These are phyloP conservation scores for Neostethus bicornis DNA, from an alignment of 2,797 vertebrate genomes.

Conservation along the genomic window DNA sequence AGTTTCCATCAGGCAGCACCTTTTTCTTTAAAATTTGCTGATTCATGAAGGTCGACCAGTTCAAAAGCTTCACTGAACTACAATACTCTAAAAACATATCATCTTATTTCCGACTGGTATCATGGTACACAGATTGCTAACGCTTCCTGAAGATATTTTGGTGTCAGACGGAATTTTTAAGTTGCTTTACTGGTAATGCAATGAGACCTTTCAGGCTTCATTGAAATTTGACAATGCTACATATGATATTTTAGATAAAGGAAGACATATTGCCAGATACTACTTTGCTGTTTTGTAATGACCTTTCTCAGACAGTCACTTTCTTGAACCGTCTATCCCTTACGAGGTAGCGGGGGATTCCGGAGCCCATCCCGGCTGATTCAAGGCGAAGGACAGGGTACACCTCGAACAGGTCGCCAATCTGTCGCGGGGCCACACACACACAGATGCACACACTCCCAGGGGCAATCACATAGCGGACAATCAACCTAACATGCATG, in stretches of 20 bases:
- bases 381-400: too few species aligned
- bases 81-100: neutral
- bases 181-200: neutral
- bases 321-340: too few species aligned
- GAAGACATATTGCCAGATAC: neutral
- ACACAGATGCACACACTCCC: too few species aligned
- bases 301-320: too few species aligned
- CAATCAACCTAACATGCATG: too few species aligned
- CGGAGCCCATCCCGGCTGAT: too few species aligned
- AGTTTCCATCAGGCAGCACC: neutral
- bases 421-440: too few species aligned
- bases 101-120: neutral
- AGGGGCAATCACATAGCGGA: too few species aligned
- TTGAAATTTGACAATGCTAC: neutral
- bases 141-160: neutral
- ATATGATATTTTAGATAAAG: neutral
- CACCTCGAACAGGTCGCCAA: too few species aligned
- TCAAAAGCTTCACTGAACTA: neutral
- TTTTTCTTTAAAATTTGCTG: neutral
- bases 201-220: neutral
- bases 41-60: neutral
- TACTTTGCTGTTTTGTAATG: too few species aligned
- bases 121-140: neutral
- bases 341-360: too few species aligned
- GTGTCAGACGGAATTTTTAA: neutral